These are phyloP conservation scores for Drosophila atripex DNA, from an alignment of 2,888 invertebrate genomes.

Conservation along the genomic window DNA sequence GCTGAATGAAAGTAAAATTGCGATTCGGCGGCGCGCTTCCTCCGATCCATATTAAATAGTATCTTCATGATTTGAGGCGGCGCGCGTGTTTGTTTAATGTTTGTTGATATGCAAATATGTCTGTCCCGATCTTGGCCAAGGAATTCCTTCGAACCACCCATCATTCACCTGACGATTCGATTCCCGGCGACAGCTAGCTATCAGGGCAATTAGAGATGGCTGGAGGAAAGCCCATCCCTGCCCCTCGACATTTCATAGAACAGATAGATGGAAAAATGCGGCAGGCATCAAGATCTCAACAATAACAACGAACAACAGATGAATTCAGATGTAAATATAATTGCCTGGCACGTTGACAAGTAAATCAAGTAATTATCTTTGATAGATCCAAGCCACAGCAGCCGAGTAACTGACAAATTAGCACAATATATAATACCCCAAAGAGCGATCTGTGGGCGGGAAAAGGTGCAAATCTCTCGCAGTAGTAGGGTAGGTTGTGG, in stretches of 20 bases:
- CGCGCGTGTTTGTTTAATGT: conserved; percentile 28
- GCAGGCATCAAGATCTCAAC: conserved; percentile 1
- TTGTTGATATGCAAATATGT: conserved; percentile 27
- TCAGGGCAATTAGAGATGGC: conserved; percentile 46
- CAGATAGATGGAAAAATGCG: conserved; percentile 25
- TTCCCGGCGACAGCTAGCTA: conserved; percentile 45
- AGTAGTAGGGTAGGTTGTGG: background rate
- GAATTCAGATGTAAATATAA: conserved; percentile 58
- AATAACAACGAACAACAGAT: conserved; percentile 20
- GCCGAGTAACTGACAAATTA: conserved; percentile 33
- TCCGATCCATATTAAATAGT: conserved; percentile 36
- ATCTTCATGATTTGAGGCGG: conserved; percentile 13
- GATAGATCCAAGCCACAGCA: conserved; percentile 49
- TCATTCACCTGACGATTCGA: conserved; percentile 17
- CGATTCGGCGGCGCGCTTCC: conserved; percentile 5
- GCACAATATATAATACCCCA: background rate
- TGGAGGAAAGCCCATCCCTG: conserved; percentile 9
- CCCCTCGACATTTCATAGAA: conserved; percentile 9
- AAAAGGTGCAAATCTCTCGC: background rate
- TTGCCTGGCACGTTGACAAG: conserved; percentile 62
- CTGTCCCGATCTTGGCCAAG: conserved; percentile 25
- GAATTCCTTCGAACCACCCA: conserved; percentile 20
- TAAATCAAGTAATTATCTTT: conserved; percentile 63
- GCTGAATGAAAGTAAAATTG: conserved; percentile 63
- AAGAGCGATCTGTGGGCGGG: conserved; percentile 11